phyloP scores from a whole-genome alignment of 2,888 invertebrate genomes.

The Molorchus minor region DNA sequence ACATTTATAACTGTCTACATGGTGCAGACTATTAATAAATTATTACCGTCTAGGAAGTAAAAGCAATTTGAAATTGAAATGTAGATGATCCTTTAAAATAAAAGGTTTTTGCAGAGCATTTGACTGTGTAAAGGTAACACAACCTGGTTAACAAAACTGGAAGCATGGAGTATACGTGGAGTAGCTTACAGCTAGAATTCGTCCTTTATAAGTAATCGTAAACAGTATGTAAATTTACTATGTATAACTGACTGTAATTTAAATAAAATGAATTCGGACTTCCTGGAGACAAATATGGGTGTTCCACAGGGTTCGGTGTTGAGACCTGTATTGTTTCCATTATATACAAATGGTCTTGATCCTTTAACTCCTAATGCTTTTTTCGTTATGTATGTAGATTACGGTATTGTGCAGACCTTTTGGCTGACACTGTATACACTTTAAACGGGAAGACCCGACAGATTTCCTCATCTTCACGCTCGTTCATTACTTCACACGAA shows the following conservation, averaged over 20 bases:
- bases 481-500: too few relatives aligned
- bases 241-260: not conserved
- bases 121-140: too few relatives aligned
- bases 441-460: too few relatives aligned
- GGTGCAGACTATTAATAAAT: too few relatives aligned
- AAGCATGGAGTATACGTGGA: constrained; percentile 3
- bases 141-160: constrained; percentile 2
- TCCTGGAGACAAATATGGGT: not conserved
- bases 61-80: too few relatives aligned
- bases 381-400: not conserved
- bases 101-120: too few relatives aligned
- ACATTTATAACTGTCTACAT: too few relatives aligned
- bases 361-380: not conserved
- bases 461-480: too few relatives aligned
- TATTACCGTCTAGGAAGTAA: too few relatives aligned
- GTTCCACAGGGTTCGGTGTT: not conserved
- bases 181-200: not conserved
- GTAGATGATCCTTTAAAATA: too few relatives aligned
- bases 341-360: not conserved
- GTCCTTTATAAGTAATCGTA: not conserved
- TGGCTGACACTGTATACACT: too few relatives aligned
- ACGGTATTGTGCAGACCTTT: too few relatives aligned
- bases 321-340: not conserved
- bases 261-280: not conserved
- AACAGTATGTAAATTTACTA: constrained; percentile 3